A percentile compares a stretch with the other conserved stretches of the same genome.
phyloP scores from a whole-genome alignment of 2,113 vertebrate species.

The Aspidoscelis tigris region DNA sequence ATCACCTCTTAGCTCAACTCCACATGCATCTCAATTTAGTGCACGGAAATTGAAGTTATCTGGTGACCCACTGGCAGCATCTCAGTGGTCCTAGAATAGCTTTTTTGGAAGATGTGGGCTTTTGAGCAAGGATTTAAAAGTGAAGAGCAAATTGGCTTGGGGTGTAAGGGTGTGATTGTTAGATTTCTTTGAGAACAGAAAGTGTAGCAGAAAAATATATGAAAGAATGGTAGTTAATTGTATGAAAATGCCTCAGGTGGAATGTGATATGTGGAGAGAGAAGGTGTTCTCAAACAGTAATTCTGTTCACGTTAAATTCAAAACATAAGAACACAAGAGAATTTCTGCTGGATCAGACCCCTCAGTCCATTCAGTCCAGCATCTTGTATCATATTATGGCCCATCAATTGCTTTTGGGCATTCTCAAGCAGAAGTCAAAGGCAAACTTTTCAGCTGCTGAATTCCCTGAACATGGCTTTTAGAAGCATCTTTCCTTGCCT shows the following conservation, averaged over 20 bases:
- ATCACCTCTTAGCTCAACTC: not conserved
- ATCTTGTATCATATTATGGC: no score
- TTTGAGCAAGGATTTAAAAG: not conserved
- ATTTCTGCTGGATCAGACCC: no score
- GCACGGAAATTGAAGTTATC: constrained; percentile 3
- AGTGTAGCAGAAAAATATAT: not conserved
- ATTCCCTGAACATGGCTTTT: no score
- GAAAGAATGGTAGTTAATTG: not conserved
- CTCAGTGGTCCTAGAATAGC: not conserved
- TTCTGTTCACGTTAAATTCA: not conserved
- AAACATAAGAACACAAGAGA: not conserved
- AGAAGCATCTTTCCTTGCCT: no score
- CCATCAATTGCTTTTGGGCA: no score
- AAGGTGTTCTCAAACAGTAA: not conserved
- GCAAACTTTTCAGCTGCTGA: no score
- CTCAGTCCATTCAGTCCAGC: no score
- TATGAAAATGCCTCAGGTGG: not conserved
- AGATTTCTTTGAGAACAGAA: not conserved
- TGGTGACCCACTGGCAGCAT: constrained; percentile 1
- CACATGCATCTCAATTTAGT: constrained; percentile 9
- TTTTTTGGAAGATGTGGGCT: not conserved
- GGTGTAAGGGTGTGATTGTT: not conserved
- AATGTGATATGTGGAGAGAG: not conserved
- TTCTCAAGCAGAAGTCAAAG: no score
- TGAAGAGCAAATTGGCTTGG: not conserved